These are phyloP conservation scores for Myotis myotis DNA, from an alignment of 2,797 vertebrate genomes.

Conservation along the genomic window DNA sequence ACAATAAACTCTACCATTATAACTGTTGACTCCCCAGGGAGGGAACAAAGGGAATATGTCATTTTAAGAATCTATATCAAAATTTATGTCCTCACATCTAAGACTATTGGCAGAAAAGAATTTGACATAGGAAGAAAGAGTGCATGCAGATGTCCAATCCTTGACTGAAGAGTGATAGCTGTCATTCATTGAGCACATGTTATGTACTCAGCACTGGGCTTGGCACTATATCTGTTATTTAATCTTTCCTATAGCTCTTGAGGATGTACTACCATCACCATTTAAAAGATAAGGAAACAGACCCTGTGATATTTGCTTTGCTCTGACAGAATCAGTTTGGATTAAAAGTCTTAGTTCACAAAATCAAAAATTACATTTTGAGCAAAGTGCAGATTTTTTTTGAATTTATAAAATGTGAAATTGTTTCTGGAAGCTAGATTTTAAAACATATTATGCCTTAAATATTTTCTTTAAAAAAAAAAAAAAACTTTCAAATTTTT, in stretches of 20 bases:
- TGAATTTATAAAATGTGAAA: neutral
- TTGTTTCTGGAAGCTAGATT: neutral
- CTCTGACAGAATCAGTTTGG: slow-evolving; percentile 1
- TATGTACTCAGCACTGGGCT: neutral
- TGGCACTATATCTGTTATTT: neutral
- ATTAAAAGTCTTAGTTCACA: neutral
- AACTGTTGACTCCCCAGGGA: neutral
- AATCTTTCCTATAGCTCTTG: neutral
- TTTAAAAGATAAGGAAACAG: slow-evolving; percentile 21
- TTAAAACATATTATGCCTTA: neutral
- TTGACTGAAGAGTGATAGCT: neutral
- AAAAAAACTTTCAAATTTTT: neutral
- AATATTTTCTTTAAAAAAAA: slow-evolving; percentile 5
- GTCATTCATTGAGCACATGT: neutral
- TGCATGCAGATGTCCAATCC: neutral
- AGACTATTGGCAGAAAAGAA: neutral
- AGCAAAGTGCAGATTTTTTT: neutral
- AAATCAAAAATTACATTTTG: slow-evolving; percentile 30
- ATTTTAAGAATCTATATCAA: neutral
- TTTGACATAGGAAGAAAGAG: neutral
- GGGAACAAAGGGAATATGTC: neutral
- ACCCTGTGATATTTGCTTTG: neutral
- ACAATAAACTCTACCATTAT: neutral
- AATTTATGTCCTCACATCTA: neutral
- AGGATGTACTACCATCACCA: neutral